phyloP scores from a whole-genome alignment of 2,797 vertebrate genomes.

The Cyprinodon diabolis region DNA sequence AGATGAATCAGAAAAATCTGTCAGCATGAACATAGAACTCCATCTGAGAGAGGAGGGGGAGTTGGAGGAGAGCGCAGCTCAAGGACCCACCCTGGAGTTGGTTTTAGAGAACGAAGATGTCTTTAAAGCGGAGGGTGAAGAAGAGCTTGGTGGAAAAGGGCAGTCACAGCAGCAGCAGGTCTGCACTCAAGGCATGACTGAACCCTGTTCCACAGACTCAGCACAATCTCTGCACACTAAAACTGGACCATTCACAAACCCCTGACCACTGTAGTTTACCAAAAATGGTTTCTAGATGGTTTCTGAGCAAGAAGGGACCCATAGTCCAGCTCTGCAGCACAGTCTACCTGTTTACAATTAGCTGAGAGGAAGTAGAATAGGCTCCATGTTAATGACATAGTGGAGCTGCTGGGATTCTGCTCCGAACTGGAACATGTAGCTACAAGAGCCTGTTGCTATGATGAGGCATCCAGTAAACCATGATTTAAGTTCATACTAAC shows the following conservation, averaged over 20 bases:
- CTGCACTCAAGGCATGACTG: slow-evolving; percentile 44
- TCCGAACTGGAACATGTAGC: background rate
- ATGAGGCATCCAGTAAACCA: slow-evolving; percentile 7
- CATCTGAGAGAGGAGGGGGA: slow-evolving; percentile 76
- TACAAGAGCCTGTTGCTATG: slow-evolving; percentile 5
- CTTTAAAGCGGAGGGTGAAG: slow-evolving; percentile 46
- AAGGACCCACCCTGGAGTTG: slow-evolving; percentile 73
- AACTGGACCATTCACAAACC: slow-evolving; percentile 37
- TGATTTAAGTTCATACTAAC: slow-evolving; percentile 18
- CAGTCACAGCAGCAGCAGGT: slow-evolving; percentile 20
- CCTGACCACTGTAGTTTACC: slow-evolving; percentile 53
- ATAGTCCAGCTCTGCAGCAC: slow-evolving; percentile 52
- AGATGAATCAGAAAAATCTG: slow-evolving; percentile 71
- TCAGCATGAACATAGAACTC: slow-evolving; percentile 81
- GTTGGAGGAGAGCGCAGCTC: slow-evolving; percentile 42
- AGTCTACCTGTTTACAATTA: slow-evolving; percentile 37
- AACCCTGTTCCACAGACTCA: slow-evolving; percentile 37
- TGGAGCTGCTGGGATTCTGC: slow-evolving; percentile 10
- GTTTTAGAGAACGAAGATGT: slow-evolving; percentile 69
- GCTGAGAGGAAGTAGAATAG: slow-evolving; percentile 12
- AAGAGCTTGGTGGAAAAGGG: slow-evolving; percentile 19
- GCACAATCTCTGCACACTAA: slow-evolving; percentile 31
- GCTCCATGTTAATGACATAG: slow-evolving; percentile 24
- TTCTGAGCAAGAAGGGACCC: slow-evolving; percentile 41
- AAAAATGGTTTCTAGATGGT: slow-evolving; percentile 42